phyloP scores from a whole-genome alignment of 1,140 invertebrate genomes.

The Drosophila pseudoananassae region DNA sequence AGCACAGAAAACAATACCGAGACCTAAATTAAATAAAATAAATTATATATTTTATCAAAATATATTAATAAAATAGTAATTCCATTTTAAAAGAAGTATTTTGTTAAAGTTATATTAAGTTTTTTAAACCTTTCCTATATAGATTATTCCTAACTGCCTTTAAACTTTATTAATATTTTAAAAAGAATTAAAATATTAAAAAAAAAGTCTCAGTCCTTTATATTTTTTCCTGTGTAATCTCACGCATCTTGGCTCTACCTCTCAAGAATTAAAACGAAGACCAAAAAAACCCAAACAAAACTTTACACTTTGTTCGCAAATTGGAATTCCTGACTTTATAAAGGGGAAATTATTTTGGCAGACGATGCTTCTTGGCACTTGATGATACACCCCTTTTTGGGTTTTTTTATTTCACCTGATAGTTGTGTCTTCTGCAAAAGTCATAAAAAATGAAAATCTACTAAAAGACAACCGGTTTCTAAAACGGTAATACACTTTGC shows the following conservation, averaged over 20 bases:
- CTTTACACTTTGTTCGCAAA: not conserved
- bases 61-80: too few relatives aligned
- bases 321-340: not conserved
- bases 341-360: not conserved
- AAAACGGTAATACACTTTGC: not conserved
- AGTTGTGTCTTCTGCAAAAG: not conserved
- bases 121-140: too few relatives aligned
- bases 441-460: not conserved
- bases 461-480: not conserved
- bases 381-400: not conserved
- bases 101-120: too few relatives aligned
- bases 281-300: not conserved
- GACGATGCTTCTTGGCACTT: not conserved
- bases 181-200: too few relatives aligned
- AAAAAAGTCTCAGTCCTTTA: not conserved
- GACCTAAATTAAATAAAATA: not conserved
- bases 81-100: too few relatives aligned
- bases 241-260: not conserved
- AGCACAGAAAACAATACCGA: not conserved
- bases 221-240: not conserved
- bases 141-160: too few relatives aligned
- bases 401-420: not conserved
- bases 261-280: not conserved
- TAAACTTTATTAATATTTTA: too few relatives aligned
- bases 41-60: too few relatives aligned